phyloP scores from a whole-genome alignment of 1,140 invertebrate genomes.

The Chymomyza costata region DNA sequence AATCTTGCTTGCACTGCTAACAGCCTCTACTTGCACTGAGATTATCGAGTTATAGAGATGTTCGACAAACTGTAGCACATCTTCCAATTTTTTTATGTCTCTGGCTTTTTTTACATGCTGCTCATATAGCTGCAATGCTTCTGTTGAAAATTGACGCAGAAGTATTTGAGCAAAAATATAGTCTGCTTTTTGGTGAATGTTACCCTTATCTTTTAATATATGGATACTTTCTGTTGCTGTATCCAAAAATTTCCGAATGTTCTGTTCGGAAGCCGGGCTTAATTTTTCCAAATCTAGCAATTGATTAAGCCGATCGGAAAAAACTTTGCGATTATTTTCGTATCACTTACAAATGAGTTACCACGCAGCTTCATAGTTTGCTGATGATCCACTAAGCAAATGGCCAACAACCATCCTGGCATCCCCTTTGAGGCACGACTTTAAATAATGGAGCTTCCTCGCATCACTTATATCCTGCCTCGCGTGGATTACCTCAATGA shows the following conservation, averaged over 20 bases:
- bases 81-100: slow-evolving; percentile 5
- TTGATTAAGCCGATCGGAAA: background rate
- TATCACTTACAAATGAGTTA: background rate
- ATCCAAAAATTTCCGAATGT: background rate
- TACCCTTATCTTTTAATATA: too few species aligned
- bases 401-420: background rate
- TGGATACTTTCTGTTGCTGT: background rate
- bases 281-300: background rate
- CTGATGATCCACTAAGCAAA: background rate
- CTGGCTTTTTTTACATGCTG: slow-evolving; percentile 3
- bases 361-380: background rate
- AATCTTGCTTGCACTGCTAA: too few species aligned
- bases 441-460: background rate
- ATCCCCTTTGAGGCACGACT: background rate
- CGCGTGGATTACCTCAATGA: background rate
- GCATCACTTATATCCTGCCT: background rate
- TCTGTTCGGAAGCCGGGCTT: background rate
- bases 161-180: too few species aligned
- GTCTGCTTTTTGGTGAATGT: too few species aligned
- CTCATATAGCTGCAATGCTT: background rate
- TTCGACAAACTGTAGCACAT: slow-evolving; percentile 8
- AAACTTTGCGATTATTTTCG: background rate
- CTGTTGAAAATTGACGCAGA: too few species aligned
- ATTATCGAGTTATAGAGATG: slow-evolving; percentile 3
- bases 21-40: background rate